Conservation (phyloP, 2,113 vertebrate genomes). For the Azemiops feae region DNA sequence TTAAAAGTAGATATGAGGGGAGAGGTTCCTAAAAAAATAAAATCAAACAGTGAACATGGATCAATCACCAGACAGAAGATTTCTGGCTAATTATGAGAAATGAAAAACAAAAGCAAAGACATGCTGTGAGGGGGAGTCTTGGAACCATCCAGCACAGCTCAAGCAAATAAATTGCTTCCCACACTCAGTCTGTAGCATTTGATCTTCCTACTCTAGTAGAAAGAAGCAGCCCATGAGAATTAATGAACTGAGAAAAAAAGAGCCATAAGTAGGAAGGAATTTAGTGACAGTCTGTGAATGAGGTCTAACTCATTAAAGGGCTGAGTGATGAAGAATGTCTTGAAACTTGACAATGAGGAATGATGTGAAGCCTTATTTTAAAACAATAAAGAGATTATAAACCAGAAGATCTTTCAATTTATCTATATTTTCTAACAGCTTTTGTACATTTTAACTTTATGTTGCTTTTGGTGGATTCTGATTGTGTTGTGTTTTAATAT, state of each 20-base stretch:
- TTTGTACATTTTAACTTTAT: not conserved
- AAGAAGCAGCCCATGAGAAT: not conserved
- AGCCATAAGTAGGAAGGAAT: not conserved
- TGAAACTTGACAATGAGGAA: not conserved
- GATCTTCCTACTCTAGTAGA: constrained; percentile 29
- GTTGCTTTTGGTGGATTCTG: not conserved
- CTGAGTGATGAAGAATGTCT: not conserved
- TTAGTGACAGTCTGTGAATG: not conserved
- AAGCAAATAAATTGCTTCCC: constrained; percentile 46
- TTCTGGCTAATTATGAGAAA: constrained; percentile 51
- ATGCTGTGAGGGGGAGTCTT: constrained; percentile 47
- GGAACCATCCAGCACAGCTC: constrained; percentile 42
- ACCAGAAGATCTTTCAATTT: not conserved
- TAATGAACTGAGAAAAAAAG: constrained; percentile 18
- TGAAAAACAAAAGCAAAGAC: constrained; percentile 36
- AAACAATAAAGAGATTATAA: not conserved
- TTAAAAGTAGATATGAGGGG: constrained; percentile 13
- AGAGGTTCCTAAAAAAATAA: not conserved
- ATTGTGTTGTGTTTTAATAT: not conserved
- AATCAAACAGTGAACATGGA: constrained; percentile 33
- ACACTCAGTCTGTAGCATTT: constrained; percentile 53
- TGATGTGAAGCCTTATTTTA: not conserved
- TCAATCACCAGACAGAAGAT: constrained; percentile 44
- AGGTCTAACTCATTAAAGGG: not conserved
- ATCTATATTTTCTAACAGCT: not conserved